Base-by-base conservation (phyloP, 2,888 invertebrate species). In the Athetis lepigone region DNA sequence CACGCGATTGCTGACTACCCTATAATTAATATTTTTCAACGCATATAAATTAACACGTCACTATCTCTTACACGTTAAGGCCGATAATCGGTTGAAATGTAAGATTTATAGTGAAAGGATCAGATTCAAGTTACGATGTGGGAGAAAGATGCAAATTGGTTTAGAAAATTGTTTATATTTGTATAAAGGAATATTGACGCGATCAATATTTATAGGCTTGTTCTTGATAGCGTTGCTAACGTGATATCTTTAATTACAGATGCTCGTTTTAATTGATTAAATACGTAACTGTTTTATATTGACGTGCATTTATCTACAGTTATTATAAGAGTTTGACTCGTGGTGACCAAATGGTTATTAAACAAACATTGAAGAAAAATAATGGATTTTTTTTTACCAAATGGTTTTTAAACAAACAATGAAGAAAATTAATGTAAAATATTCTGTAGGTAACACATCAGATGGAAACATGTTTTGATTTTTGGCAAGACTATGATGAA, bases 81-180 rank as follows among this genome's bases (percentile, higher is more conserved):
- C 13, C 42, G 56, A 65, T 61, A 67, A 57, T 70, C 58, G 77
- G n/a, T 58, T 66, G 58, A 43, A 58, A 29, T 40, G 5, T 4
- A 49, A 47, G 21, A 75, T 80, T 63, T 62, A 61, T 59, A 74
- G 70, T 70, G 77, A 81, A 71, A 74, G 66, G 69, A 73, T 67
- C 55, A 70, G 57, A 69, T 58, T 23, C 64, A 69, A 80, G 58
- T 77, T 78, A 82, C 68, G 76, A 79, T 64, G 76, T 75, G 69
- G 75, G 62, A 69, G 65, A 76, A 70, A 77, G 69, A 88, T 87
- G 88, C 85, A 87, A 88, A 87, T 86, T 77, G 75, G 77, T 80
- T 81, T 77, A 75, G 82, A 81, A 80, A 79, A 78, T 70, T 69
- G 73, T 81, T 72, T 73, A 76, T 73, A 76, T 76, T 73, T 65